Percentiles rank a stretch among this genome's conserved stretches.
phyloP scores from a whole-genome alignment of 1,140 invertebrate genomes.

The Danaus plexippus region DNA sequence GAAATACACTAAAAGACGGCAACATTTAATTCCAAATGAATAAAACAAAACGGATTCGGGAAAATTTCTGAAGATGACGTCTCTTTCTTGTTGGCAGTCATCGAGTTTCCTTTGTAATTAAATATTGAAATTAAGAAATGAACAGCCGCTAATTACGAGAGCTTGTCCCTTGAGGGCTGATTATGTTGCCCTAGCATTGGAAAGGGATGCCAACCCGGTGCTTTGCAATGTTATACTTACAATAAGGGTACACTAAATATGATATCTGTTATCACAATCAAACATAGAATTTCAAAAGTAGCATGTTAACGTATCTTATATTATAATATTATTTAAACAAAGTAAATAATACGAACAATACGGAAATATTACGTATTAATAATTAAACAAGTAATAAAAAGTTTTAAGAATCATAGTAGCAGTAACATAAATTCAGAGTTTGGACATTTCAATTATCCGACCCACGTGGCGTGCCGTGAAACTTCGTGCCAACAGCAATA shows the following conservation, averaged over 20 bases:
- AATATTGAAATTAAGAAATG: conserved; percentile 74
- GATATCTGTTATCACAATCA: not conserved
- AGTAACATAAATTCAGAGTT: conserved; percentile 60
- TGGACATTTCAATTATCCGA: conserved; percentile 66
- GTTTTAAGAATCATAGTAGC: conserved; percentile 43
- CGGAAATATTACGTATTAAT: no score
- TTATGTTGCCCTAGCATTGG: conserved; percentile 57
- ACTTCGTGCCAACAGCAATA: conserved; percentile 65
- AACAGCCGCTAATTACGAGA: conserved; percentile 72
- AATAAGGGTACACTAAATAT: not conserved
- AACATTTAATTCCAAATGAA: conserved; percentile 48
- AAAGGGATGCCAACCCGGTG: conserved; percentile 53
- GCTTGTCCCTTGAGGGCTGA: conserved; percentile 70
- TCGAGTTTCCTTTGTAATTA: conserved; percentile 73
- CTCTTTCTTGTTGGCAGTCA: conserved; percentile 62
- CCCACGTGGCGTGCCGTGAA: conserved; percentile 60
- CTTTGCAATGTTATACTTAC: conserved; percentile 56
- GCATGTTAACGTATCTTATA: not conserved
- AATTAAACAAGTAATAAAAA: conserved; percentile 32
- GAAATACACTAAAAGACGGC: conserved; percentile 48
- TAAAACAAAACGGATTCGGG: conserved; percentile 58
- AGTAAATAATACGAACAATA: no score
- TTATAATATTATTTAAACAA: not conserved
- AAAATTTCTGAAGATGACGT: conserved; percentile 68
- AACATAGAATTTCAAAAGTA: not conserved